Conservation (phyloP, 2,797 vertebrate species). For the Tauraco hartlaubi region DNA sequence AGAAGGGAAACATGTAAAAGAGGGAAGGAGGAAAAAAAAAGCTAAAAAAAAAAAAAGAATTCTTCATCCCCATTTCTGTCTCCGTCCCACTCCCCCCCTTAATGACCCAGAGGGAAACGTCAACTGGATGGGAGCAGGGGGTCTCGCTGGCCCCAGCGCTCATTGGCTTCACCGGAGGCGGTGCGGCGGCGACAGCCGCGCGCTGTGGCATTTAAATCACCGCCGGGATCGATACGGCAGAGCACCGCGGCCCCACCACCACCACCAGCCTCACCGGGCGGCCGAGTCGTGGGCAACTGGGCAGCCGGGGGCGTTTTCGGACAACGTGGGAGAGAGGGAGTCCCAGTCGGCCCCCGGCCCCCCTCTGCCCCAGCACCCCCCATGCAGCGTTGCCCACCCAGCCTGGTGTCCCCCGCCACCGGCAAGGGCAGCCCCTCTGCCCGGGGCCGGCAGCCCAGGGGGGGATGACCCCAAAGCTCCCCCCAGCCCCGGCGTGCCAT, state of each 20-base stretch:
- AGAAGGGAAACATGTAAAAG: not conserved
- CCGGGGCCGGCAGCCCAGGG: not conserved
- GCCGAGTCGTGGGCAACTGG: not conserved
- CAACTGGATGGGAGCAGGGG: rapidly evolving
- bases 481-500: not conserved
- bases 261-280: rapidly evolving
- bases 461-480: not conserved
- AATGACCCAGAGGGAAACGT: not conserved
- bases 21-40: not conserved
- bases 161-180: not conserved
- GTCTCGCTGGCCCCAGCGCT: not conserved
- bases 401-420: not conserved
- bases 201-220: not conserved
- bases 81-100: not conserved
- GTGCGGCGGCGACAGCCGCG: rapidly evolving
- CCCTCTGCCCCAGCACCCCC: too few relatives aligned
- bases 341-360: rapidly evolving
- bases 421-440: too few relatives aligned
- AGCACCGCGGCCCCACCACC: rapidly evolving
- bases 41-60: not conserved
- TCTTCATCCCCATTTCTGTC: too few relatives aligned
- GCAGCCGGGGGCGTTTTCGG: too few relatives aligned
- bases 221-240: not conserved
- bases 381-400: not conserved
- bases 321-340: not conserved